Evolutionary conservation across 2,888 invertebrate species (phyloP), one percentile per base, ranked within the genome.

Genomic region (Anaspis maculata): DNA sequence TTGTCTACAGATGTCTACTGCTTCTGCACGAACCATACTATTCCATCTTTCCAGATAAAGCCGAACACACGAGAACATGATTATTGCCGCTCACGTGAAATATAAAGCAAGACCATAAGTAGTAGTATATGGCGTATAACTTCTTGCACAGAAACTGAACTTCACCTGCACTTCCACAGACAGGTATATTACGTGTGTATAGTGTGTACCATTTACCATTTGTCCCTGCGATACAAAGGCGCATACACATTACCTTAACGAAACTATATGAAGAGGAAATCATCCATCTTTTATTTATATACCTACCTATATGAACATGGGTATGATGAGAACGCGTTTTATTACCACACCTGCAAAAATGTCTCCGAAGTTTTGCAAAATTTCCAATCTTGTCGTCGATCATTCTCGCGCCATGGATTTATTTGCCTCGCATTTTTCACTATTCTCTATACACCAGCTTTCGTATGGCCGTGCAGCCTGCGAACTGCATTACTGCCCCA

Each of bases 131-230:
- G 36, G 40, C 36, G 36, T 36, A 36, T 40, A 40, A 40, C 40
- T 40, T 40, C 40, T 40, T 40, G 36, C 40, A 35, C 30, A 32
- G 40, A 40, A 36, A 40, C 36, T 40, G 40, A 40, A 40, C 40
- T 36, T 40, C 36, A 40, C 36, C 36, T 40, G n/a, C n/a, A n/a
- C n/a, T n/a, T n/a, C n/a, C n/a, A n/a, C n/a, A n/a, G n/a, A n/a
- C n/a, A n/a, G n/a, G n/a, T n/a, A n/a, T n/a, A n/a, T n/a, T n/a
- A n/a, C n/a, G n/a, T n/a, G n/a, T n/a, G n/a, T n/a, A n/a, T n/a
- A n/a, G n/a, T n/a, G n/a, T n/a, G 35, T 39, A 35, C 34, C 35
- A 35, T 39, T 35, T 39, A 39, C 35, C 35, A 39, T 39, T 39
- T 39, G 35, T 39, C 32, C 39, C 39, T 35, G 33, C 27, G 32